Percentiles rank a stretch among this genome's conserved stretches.
phyloP scores from a whole-genome alignment of 1,140 invertebrate species.

The Drosophila bocqueti region DNA sequence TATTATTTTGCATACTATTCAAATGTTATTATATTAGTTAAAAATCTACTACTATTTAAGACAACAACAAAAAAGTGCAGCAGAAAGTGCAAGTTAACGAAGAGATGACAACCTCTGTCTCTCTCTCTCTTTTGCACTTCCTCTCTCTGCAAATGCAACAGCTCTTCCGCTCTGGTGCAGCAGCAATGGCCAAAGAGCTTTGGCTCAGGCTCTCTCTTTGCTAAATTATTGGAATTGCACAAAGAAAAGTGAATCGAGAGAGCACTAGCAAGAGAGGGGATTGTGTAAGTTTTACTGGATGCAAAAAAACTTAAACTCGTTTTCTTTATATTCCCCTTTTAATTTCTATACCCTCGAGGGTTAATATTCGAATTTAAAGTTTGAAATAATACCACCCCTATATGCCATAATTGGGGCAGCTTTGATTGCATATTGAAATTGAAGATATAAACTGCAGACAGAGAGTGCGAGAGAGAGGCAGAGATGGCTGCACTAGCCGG shows the following conservation, averaged over 20 bases:
- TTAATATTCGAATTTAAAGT: not conserved
- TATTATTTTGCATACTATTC: no score
- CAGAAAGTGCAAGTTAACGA: slow-evolving; percentile 73
- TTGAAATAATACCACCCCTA: slow-evolving; percentile 42
- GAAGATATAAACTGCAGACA: slow-evolving; percentile 52
- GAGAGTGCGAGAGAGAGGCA: not conserved
- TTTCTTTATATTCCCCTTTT: slow-evolving; percentile 40
- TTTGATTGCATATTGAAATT: slow-evolving; percentile 13
- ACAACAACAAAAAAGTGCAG: slow-evolving; percentile 49
- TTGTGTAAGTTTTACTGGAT: slow-evolving; percentile 75
- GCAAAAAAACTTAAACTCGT: slow-evolving; percentile 52
- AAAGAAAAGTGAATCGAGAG: slow-evolving; percentile 79
- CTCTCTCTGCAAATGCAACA: slow-evolving; percentile 22
- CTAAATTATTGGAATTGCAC: slow-evolving; percentile 78
- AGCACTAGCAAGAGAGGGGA: slow-evolving; percentile 53
- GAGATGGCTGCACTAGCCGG: slow-evolving; percentile 48
- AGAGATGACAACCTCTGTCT: slow-evolving; percentile 19
- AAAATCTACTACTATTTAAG: slow-evolving; percentile 64
- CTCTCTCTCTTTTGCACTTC: slow-evolving; percentile 1
- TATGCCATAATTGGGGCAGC: slow-evolving; percentile 70
- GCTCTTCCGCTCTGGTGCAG: slow-evolving; percentile 23
- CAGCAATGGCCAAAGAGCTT: slow-evolving; percentile 24
- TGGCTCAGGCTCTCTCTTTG: slow-evolving; percentile 23
- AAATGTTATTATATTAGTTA: not conserved
- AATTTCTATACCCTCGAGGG: slow-evolving; percentile 9